Evolutionary conservation across 1,140 invertebrate species (phyloP), one percentile per base, ranked within the genome.

Genomic region (Seison nebaliae): DNA sequence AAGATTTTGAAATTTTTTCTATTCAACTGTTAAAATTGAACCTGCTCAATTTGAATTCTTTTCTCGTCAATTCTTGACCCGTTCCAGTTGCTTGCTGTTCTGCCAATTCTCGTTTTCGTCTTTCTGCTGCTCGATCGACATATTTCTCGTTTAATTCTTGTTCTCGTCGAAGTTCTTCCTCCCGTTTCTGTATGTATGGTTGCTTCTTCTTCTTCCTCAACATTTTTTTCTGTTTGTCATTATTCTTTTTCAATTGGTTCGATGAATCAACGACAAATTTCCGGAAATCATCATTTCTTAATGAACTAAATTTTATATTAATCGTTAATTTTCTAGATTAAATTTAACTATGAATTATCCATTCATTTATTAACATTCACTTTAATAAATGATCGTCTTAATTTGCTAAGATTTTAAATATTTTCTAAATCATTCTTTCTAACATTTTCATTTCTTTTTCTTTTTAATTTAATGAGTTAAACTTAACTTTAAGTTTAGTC

Each of bases 241-340:
- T 9, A 42, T 31, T 42, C 31, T 29, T 31, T 36, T n/a, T 4
- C 18, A 8, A n/a, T 28, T 11, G 5, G 26, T 37, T 7, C 28
- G 9, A 6, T 18, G 22, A 4, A 29, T 21, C 9, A 15, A 28
- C 32, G 44, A 93, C 59, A 9, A 94, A 57, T 51, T 84, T 84
- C 18, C 84, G 68, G 50, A 94, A 94, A 57, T 93, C 84, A 53
- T 83, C 83, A 65, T 93, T 94, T 6, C 81, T 91, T 34, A 94
- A 45, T 7, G 47, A 51, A 46, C 55, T 54, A n/a, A n/a, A n/a
- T n/a, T n/a, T n/a, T n/a, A n/a, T n/a, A n/a, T n/a, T n/a, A n/a
- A n/a, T n/a, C n/a, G n/a, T n/a, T n/a, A n/a, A n/a, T n/a, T n/a
- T n/a, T n/a, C n/a, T n/a, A n/a, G n/a, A n/a, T n/a, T n/a, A n/a